Percentiles rank a stretch among this genome's conserved stretches.
phyloP scores from a whole-genome alignment of 2,113 vertebrate genomes.

The Phasianus colchicus region DNA sequence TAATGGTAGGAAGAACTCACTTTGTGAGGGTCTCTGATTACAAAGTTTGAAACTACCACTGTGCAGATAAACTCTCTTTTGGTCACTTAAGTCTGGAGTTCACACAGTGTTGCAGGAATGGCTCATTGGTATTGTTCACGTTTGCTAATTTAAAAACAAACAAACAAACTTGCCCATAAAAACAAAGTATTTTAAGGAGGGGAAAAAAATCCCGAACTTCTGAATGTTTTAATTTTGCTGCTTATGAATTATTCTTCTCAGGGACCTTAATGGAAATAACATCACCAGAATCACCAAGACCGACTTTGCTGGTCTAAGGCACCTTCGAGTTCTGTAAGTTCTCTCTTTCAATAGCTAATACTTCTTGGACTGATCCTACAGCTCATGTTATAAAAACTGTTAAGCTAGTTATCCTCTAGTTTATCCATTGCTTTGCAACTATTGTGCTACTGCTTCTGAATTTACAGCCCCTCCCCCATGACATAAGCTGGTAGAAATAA shows the following conservation, averaged over 20 bases:
- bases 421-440: conserved; percentile 2
- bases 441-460: not conserved
- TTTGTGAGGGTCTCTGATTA: conserved; percentile 6
- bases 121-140: not conserved
- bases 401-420: not conserved
- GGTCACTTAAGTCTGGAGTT: not conserved
- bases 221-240: conserved; percentile 64
- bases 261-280: conserved; percentile 99
- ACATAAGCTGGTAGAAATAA: not conserved
- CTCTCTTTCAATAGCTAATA: not conserved
- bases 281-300: conserved; percentile 97
- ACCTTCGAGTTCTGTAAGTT: conserved; percentile 98
- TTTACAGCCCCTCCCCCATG: not conserved
- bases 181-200: not conserved
- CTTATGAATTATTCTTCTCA: conserved; percentile 74
- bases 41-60: not conserved
- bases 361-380: not conserved
- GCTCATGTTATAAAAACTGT: not conserved
- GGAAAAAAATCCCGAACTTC: not conserved
- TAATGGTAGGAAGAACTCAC: not conserved
- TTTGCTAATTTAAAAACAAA: not conserved
- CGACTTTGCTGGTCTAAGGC: conserved; percentile 93
- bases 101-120: not conserved
- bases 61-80: not conserved
- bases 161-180: not conserved